phyloP scores from a whole-genome alignment of 2,113 vertebrate species.

The Larimichthys crocea region DNA sequence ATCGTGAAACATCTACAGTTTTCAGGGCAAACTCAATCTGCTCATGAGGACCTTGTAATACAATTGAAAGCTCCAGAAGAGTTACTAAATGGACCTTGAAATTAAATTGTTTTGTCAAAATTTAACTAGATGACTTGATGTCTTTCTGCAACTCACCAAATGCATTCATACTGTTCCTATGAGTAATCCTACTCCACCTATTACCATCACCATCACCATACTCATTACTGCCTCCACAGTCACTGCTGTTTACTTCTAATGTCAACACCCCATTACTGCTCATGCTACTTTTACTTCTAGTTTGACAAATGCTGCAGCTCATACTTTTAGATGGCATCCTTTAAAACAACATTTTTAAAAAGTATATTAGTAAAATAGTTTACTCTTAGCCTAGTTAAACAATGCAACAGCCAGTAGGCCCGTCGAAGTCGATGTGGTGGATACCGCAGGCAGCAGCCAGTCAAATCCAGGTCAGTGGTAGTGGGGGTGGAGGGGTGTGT shows the following conservation, averaged over 20 bases:
- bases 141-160: background rate
- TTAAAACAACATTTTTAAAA: constrained; percentile 10
- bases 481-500: constrained; percentile 21
- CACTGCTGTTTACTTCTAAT: background rate
- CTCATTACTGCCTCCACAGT: background rate
- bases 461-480: constrained; percentile 78
- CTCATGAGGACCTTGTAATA: background rate
- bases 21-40: background rate
- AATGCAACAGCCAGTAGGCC: constrained; percentile 41
- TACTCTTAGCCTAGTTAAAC: constrained; percentile 37
- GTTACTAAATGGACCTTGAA: background rate
- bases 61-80: background rate
- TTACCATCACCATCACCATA: background rate
- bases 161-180: background rate
- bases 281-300: background rate
- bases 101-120: background rate
- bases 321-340: background rate
- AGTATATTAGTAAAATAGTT: constrained; percentile 17
- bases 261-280: background rate
- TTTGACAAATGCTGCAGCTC: background rate
- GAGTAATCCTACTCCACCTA: background rate
- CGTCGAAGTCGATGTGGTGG: constrained; percentile 49
- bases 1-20: background rate
- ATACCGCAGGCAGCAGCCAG: constrained; percentile 67
- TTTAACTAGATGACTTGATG: background rate